A percentile compares a stretch with the other conserved stretches of the same genome.
Conservation (phyloP, 2,888 invertebrate species). For the Ganaspis brasiliensis region DNA sequence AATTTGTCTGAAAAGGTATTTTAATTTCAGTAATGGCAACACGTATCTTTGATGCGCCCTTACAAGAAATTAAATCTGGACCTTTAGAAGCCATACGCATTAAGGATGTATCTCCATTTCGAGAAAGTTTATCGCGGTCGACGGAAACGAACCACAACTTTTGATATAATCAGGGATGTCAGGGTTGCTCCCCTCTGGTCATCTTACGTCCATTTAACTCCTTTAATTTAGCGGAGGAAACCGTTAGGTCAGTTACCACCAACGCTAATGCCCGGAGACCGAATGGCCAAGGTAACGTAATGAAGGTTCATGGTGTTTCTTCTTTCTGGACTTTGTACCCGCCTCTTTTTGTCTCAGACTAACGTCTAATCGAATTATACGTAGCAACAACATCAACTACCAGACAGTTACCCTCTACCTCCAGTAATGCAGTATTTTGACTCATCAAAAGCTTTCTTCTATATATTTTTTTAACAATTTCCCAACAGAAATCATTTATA, state of each 20-base stretch:
- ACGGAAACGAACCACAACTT: conserved; percentile 63
- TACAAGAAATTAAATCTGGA: conserved; percentile 41
- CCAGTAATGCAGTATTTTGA: conserved; percentile 58
- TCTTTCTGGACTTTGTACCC: conserved; percentile 64
- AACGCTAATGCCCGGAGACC: conserved; percentile 75
- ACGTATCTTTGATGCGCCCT: conserved; percentile 36
- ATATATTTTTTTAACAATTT: neutral
- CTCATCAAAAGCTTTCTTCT: too few species aligned
- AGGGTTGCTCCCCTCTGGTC: conserved; percentile 66
- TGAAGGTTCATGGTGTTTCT: conserved; percentile 77
- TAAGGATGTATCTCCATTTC: conserved; percentile 45
- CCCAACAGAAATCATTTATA: too few species aligned
- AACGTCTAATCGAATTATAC: conserved; percentile 79
- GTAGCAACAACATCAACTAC: conserved; percentile 68
- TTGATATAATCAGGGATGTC: conserved; percentile 70
- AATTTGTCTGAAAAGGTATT: conserved; percentile 12
- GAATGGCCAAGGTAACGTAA: conserved; percentile 76
- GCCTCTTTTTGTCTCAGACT: conserved; percentile 69
- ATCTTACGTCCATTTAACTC: conserved; percentile 76
- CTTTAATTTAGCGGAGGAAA: conserved; percentile 76
- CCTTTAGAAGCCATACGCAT: conserved; percentile 40
- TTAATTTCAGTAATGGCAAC: conserved; percentile 35
- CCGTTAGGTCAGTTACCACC: conserved; percentile 75
- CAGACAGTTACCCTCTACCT: conserved; percentile 55
- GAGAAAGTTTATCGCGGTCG: conserved; percentile 45